Evolutionary conservation across 1,140 invertebrate genomes (phyloP).

Genomic region (Heliconius himera): DNA sequence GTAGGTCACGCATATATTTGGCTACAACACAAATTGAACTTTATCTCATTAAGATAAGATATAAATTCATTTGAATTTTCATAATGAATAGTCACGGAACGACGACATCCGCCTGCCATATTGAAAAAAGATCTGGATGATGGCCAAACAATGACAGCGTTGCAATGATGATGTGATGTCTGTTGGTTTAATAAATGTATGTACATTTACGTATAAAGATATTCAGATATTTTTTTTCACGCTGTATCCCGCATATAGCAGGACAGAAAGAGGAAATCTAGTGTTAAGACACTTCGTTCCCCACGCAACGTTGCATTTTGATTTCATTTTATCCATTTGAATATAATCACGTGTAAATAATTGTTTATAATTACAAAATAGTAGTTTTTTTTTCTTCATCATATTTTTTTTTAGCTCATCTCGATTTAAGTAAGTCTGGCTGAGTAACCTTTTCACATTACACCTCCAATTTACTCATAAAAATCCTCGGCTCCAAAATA

Average conservation of each 20-base stretch:
- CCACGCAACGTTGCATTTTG: neutral
- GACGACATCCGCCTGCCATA: constrained; percentile 11
- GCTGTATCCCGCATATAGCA: neutral
- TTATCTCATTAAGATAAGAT: neutral
- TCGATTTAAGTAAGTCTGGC: too few relatives aligned
- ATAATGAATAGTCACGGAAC: constrained; percentile 6
- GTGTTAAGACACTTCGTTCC: neutral
- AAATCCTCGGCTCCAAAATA: too few relatives aligned
- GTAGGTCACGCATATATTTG: constrained; percentile 15
- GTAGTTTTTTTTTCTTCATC: too few relatives aligned
- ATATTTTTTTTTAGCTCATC: too few relatives aligned
- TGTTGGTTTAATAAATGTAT: neutral
- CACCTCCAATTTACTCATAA: too few relatives aligned
- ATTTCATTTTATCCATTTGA: too few relatives aligned
- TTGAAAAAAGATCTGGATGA: constrained; percentile 21
- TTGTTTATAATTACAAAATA: too few relatives aligned
- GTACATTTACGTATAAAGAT: too few relatives aligned
- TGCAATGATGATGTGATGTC: neutral
- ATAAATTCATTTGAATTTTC: neutral
- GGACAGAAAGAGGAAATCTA: neutral
- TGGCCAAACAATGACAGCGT: neutral
- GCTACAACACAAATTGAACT: neutral
- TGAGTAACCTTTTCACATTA: too few relatives aligned
- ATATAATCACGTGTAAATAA: too few relatives aligned
- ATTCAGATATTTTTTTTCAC: neutral